Percentiles rank a stretch among this genome's conserved stretches.
phyloP scores from a whole-genome alignment of 2,888 invertebrate species.

The Chymomyza fuscimana region DNA sequence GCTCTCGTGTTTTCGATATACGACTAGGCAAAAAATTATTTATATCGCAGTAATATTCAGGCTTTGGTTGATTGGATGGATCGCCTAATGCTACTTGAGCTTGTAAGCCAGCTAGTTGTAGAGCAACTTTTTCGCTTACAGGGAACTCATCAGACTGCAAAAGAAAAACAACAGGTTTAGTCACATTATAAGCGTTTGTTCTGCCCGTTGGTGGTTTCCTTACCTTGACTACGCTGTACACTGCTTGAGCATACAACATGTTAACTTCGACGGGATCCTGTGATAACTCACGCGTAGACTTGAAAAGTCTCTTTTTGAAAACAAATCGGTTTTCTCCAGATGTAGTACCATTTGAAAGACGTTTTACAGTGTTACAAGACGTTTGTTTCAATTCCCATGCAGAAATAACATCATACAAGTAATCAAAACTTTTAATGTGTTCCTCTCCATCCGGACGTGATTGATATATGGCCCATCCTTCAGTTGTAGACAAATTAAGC shows the following conservation, averaged over 20 bases:
- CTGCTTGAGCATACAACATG: constrained; percentile 95
- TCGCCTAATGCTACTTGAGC: constrained; percentile 96
- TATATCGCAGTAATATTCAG: constrained; percentile 94
- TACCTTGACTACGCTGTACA: constrained; percentile 96
- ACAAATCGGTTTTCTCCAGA: constrained; percentile 95
- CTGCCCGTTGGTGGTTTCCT: background rate
- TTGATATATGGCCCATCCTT: constrained; percentile 97
- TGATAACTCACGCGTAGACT: constrained; percentile 92
- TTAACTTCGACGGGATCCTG: constrained; percentile 97
- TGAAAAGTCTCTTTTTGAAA: constrained; percentile 93
- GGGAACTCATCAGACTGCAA: constrained; percentile 94
- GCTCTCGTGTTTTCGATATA: constrained; percentile 88
- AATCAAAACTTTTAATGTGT: constrained; percentile 94
- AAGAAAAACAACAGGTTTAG: background rate
- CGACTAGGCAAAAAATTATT: constrained; percentile 93
- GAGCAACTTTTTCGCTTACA: constrained; percentile 95
- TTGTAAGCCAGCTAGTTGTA: constrained; percentile 95
- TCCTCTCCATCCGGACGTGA: constrained; percentile 92
- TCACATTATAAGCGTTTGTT: background rate
- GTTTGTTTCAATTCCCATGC: constrained; percentile 92
- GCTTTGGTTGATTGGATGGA: constrained; percentile 85
- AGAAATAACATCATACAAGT: constrained; percentile 95
- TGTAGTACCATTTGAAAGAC: constrained; percentile 85
- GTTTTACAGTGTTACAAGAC: constrained; percentile 81
- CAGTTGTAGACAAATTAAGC: constrained; percentile 88